Percentiles rank a stretch among this genome's conserved stretches.
Conservation (phyloP, 2,888 invertebrate genomes). For the Leucophenga maculata region DNA sequence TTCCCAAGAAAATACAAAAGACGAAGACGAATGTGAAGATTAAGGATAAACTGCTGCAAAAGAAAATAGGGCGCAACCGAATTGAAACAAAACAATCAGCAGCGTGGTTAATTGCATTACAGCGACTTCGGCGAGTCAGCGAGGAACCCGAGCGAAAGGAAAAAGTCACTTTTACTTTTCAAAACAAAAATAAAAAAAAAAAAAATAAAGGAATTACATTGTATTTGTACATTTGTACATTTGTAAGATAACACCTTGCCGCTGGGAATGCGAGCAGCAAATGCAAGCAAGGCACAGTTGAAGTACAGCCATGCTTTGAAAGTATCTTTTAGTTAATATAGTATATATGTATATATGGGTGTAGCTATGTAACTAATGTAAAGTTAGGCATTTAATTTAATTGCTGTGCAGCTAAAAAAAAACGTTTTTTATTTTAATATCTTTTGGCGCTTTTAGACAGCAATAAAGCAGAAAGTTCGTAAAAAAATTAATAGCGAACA, state of each 20-base stretch:
- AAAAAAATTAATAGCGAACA: neutral
- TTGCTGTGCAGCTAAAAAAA: neutral
- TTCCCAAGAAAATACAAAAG: constrained; percentile 1
- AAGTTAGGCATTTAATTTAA: neutral
- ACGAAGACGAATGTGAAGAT: neutral
- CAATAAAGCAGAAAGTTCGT: neutral
- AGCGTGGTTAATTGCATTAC: constrained; percentile 66
- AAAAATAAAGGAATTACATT: too few relatives aligned
- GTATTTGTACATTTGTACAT: neutral
- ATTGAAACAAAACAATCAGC: constrained; percentile 66
- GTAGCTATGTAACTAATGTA: too few relatives aligned
- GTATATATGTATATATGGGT: too few relatives aligned
- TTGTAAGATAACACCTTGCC: constrained; percentile 1
- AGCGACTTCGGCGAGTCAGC: too few relatives aligned
- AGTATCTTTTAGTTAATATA: too few relatives aligned
- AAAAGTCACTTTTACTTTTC: constrained; percentile 16
- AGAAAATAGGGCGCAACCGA: constrained; percentile 52
- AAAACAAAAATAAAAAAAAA: too few relatives aligned
- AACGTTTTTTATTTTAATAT: neutral
- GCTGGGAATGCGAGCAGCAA: neutral
- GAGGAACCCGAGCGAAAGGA: neutral
- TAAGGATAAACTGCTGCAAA: neutral
- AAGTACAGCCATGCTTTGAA: neutral
- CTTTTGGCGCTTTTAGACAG: neutral
- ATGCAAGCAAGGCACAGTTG: too few relatives aligned